Percentiles rank a stretch among this genome's conserved stretches.
Conservation (phyloP, 2,888 invertebrate species). For the Thereva unica region DNA sequence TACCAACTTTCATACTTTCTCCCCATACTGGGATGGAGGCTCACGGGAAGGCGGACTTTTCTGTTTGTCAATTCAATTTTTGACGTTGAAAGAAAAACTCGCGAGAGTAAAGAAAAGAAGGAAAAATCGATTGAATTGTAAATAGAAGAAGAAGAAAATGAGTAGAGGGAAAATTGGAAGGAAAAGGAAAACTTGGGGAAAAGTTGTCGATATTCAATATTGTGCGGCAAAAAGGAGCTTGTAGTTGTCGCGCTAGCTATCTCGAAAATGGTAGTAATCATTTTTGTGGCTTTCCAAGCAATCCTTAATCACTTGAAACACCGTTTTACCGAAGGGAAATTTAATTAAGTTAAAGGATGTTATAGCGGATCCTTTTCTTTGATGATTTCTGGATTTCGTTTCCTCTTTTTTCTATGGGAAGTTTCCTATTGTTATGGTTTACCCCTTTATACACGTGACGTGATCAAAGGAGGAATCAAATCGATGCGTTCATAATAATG, state of each 20-base stretch:
- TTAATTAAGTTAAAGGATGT: slow-evolving; percentile 24
- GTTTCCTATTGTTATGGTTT: no score
- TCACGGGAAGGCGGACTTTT: slow-evolving; percentile 7
- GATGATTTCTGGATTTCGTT: no score
- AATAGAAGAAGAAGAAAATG: background rate
- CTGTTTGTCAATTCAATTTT: slow-evolving; percentile 14
- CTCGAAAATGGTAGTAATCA: no score
- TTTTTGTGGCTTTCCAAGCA: no score
- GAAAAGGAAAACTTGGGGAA: slow-evolving; percentile 14
- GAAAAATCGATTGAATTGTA: slow-evolving; percentile 30
- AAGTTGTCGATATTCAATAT: background rate
- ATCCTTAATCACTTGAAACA: slow-evolving; percentile 19
- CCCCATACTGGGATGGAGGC: background rate
- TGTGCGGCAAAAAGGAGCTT: slow-evolving; percentile 1
- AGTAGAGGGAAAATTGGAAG: slow-evolving; percentile 2
- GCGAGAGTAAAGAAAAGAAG: slow-evolving; percentile 30
- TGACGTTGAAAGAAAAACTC: slow-evolving; percentile 20
- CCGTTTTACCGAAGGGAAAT: background rate
- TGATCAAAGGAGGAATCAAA: no score
- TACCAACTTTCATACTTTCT: background rate
- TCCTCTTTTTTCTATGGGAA: no score
- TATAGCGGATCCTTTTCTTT: no score
- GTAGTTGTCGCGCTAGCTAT: background rate
- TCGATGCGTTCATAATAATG: no score
- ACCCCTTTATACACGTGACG: no score